These are phyloP conservation scores for Sebastes trivittatus DNA, from an alignment of 2,797 vertebrate species.

Conservation along the genomic window DNA sequence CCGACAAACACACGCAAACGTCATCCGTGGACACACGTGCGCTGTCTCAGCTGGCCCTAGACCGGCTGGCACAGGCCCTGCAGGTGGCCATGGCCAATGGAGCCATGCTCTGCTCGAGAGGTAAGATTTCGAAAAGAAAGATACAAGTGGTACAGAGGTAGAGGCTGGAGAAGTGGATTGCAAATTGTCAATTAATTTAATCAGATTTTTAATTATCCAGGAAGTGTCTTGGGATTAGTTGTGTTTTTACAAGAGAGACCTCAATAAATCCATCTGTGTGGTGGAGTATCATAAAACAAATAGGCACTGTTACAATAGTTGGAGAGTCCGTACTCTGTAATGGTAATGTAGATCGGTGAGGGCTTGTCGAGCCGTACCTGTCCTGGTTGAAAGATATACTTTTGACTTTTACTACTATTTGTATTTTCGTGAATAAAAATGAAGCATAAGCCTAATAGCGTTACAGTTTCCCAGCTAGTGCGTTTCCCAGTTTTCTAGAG, in stretches of 20 bases:
- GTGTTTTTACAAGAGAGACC: background rate
- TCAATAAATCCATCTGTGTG: background rate
- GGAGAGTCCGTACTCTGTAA: background rate
- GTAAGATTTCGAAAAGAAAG: constrained; percentile 70
- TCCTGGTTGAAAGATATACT: background rate
- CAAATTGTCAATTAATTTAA: background rate
- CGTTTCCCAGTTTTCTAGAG: background rate
- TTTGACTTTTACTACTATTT: background rate
- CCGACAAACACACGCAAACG: constrained; percentile 68
- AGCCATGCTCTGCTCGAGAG: constrained; percentile 93
- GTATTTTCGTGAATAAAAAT: background rate
- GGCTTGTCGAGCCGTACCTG: background rate
- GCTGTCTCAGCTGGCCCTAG: constrained; percentile 90
- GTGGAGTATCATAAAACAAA: background rate
- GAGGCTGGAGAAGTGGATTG: background rate
- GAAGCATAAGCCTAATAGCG: rapidly evolving
- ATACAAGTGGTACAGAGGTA: background rate
- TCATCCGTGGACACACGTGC: constrained; percentile 81
- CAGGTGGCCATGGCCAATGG: constrained; percentile 96
- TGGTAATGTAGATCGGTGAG: background rate
- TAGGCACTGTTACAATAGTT: background rate
- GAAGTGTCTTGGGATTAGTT: background rate
- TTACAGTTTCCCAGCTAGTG: background rate
- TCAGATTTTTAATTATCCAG: background rate
- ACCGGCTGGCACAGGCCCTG: constrained; percentile 93